A percentile compares a stretch with the other conserved stretches of the same genome.
Conservation (phyloP, 2,113 vertebrate genomes). For the Spea bombifrons region DNA sequence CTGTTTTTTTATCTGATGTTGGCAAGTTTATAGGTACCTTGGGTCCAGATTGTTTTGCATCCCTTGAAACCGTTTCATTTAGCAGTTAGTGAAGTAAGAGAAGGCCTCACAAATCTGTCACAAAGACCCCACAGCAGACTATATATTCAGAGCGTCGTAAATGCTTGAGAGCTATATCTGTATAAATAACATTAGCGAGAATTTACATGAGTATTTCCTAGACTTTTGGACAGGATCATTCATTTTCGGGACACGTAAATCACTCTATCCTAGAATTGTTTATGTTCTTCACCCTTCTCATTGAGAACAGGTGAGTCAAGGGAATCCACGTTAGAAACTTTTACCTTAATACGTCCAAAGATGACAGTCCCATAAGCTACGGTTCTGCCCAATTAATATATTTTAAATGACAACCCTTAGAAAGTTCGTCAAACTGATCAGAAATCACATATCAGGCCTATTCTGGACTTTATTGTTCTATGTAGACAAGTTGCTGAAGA, state of each 20-base stretch:
- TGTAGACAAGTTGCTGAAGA: background rate
- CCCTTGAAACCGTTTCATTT: slow-evolving; percentile 30
- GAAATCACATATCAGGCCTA: background rate
- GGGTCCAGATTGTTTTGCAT: slow-evolving; percentile 45
- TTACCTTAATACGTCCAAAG: background rate
- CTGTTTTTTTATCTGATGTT: slow-evolving; percentile 32
- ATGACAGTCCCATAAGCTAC: background rate
- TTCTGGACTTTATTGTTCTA: background rate
- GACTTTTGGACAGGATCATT: background rate
- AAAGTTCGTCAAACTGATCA: background rate
- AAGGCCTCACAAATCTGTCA: slow-evolving; percentile 42
- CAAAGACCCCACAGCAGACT: slow-evolving; percentile 21
- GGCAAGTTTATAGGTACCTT: slow-evolving; percentile 42
- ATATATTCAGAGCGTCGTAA: slow-evolving; percentile 25
- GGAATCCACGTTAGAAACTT: background rate
- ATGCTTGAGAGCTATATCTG: slow-evolving; percentile 27
- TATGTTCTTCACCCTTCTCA: background rate
- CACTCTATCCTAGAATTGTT: slow-evolving; percentile 2
- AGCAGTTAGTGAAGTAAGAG: slow-evolving; percentile 20
- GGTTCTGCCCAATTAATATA: background rate
- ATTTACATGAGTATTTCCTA: slow-evolving; percentile 26
- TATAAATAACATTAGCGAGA: slow-evolving; percentile 14
- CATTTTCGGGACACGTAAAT: slow-evolving; percentile 23
- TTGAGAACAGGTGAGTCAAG: too few species aligned
- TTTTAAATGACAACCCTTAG: background rate